Percentiles rank a stretch among this genome's conserved stretches.
Evolutionary conservation across 1,140 invertebrate genomes (phyloP).

Genomic region (Drosophila kepulauana): DNA sequence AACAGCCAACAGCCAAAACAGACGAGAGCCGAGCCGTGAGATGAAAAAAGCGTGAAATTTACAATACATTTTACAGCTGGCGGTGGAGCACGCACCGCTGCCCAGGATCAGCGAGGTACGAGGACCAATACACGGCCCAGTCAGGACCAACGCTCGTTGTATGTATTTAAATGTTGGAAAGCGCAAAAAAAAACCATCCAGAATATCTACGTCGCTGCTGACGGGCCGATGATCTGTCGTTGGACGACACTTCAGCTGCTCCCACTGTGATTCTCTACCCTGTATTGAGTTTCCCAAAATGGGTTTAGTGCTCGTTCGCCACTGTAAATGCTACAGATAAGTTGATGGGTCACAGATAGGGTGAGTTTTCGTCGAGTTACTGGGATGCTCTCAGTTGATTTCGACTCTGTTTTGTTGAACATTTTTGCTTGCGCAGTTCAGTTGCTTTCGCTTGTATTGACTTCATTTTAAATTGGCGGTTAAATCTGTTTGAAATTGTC

Average conservation of each 20-base stretch:
- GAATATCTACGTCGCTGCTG: conserved; percentile 52
- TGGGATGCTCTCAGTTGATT: neutral
- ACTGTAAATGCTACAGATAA: neutral
- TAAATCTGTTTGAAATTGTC: conserved; percentile 84
- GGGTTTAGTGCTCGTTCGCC: neutral
- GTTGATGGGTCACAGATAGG: neutral
- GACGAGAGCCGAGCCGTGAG: conserved; percentile 11
- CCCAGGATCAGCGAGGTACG: conserved; percentile 35
- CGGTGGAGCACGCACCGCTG: conserved; percentile 65
- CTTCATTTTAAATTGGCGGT: conserved; percentile 84
- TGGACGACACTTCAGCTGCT: conserved; percentile 41
- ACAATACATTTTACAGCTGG: conserved; percentile 77
- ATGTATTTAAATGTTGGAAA: conserved; percentile 59
- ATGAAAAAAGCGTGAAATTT: conserved; percentile 62
- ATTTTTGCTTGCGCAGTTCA: conserved; percentile 49
- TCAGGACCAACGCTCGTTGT: conserved; percentile 8
- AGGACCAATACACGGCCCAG: conserved; percentile 24
- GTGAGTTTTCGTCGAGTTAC: neutral
- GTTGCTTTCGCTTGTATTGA: conserved; percentile 72
- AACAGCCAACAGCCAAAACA: neutral
- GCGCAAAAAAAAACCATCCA: conserved; percentile 30
- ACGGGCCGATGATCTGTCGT: conserved; percentile 70
- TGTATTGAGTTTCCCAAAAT: neutral
- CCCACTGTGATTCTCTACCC: conserved; percentile 14
- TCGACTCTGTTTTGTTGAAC: conserved; percentile 12